These are phyloP conservation scores for Vesta saturnalis DNA, from an alignment of 2,888 invertebrate species.

Conservation along the genomic window DNA sequence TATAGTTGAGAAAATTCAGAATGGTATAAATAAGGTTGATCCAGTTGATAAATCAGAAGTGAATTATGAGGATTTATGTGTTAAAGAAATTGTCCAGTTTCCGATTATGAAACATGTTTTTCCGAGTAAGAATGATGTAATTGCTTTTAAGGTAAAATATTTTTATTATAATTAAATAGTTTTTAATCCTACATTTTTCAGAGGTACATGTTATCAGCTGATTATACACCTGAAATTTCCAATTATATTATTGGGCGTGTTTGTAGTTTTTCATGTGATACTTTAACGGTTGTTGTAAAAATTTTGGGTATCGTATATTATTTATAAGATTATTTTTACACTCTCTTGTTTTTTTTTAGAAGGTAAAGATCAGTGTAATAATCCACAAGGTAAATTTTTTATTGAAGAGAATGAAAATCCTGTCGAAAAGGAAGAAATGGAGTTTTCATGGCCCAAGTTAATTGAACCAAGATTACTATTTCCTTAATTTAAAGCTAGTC, in stretches of 20 bases:
- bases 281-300: slow-evolving; percentile 45
- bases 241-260: slow-evolving; percentile 56
- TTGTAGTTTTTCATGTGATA: slow-evolving; percentile 39
- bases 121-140: slow-evolving; percentile 43
- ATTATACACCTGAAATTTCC: slow-evolving; percentile 60
- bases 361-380: slow-evolving; percentile 53
- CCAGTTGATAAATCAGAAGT: background rate
- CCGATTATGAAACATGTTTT: slow-evolving; percentile 27
- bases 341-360: slow-evolving; percentile 47
- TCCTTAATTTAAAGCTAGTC: slow-evolving; percentile 24
- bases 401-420: slow-evolving; percentile 47
- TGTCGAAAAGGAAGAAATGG: background rate
- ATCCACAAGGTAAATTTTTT: slow-evolving; percentile 57
- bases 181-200: slow-evolving; percentile 2
- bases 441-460: slow-evolving; percentile 27
- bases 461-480: slow-evolving; percentile 35
- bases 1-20: background rate
- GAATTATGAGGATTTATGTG: slow-evolving; percentile 17
- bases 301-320: slow-evolving; percentile 43
- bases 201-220: slow-evolving; percentile 13
- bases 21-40: background rate
- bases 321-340: background rate
- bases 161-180: slow-evolving; percentile 30
- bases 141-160: slow-evolving; percentile 48
- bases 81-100: slow-evolving; percentile 38